Base-by-base conservation (phyloP, 2,113 vertebrate species). In the Microtus oregoni region DNA sequence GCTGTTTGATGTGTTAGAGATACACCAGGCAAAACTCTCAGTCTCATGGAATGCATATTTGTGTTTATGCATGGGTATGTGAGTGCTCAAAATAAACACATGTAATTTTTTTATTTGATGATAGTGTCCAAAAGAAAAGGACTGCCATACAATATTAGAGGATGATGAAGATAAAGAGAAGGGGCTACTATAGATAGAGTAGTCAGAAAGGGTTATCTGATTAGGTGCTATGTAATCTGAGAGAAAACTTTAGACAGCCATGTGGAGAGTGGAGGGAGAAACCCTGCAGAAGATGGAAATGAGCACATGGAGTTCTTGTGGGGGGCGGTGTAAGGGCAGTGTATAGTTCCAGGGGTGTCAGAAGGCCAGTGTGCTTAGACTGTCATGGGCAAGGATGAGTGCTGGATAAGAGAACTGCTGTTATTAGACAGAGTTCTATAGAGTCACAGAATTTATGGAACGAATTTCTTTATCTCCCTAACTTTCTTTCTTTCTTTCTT, bases 281-380 rank as follows among this genome's bases (percentile, higher is more conserved):
- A 5, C n/a, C 87, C 15, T 75, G 30, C 4, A 87, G 44, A 52
- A 88, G 50, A 88, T 50, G 58, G 26, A 88, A 92, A 77, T 76
- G n/a, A 41, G 20, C 26, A 72, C 78, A 11, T 15, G 26, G 58
- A 52, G 3, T 58, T 78, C 44, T 65, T 78, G 44, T 6, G 28
- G 68, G 28, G 68, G 52, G 10, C 55, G 1, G 1, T 22, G 32
- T 70, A 90, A 95, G 35, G 88, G 47, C 44, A 79, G 55, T 41
- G 22, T 70, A 19, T 79, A 41, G 22, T 58, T 96, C 44, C 65
- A 70, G 17, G 28, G 41, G 11, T 65, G 19, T 77, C 30, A 82
- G 89, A 88, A 90, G 47, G 35, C 35, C 32, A 83, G 35, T 87
- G 75, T 94, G 38, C 68, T 94, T 93, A 76, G 52, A 75, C 32